Conservation (phyloP, 2,888 invertebrate genomes). For the Autographa pulchrina region DNA sequence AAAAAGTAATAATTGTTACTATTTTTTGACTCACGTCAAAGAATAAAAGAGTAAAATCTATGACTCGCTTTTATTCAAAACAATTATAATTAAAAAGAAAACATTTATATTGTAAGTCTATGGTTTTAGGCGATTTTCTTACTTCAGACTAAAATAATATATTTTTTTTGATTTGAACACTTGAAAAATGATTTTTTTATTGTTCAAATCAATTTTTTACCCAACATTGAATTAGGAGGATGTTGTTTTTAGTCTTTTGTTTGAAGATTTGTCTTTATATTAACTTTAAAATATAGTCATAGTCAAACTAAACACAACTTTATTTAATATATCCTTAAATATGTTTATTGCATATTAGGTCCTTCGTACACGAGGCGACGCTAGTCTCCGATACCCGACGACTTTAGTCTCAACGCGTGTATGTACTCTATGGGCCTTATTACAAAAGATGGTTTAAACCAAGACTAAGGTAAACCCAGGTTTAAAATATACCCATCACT, state of each 20-base stretch:
- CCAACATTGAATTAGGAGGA: not conserved
- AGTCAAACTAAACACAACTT: not conserved
- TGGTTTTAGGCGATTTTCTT: not conserved
- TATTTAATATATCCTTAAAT: no score
- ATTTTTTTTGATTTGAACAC: not conserved
- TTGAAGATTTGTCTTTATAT: slow-evolving; percentile 7
- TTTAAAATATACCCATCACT: no score
- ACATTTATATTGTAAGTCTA: slow-evolving; percentile 27
- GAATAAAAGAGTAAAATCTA: slow-evolving; percentile 26
- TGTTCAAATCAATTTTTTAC: not conserved
- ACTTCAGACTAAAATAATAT: not conserved
- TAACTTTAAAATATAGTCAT: slow-evolving; percentile 33
- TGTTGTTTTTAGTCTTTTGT: not conserved
- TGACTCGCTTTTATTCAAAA: slow-evolving; percentile 21
- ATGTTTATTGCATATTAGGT: no score
- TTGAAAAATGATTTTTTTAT: not conserved
- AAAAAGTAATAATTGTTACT: slow-evolving; percentile 2
- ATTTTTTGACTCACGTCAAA: slow-evolving; percentile 6
- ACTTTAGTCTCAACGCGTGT: no score
- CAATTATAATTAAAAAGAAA: slow-evolving; percentile 32
- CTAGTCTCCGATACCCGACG: no score
- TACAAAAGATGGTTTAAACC: no score
- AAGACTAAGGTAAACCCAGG: no score
- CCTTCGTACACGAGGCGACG: no score
- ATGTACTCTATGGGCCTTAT: no score